Evolutionary conservation across 1,140 invertebrate genomes (phyloP), one percentile per base, ranked within the genome.

Genomic region (Kradibia gibbosae): DNA sequence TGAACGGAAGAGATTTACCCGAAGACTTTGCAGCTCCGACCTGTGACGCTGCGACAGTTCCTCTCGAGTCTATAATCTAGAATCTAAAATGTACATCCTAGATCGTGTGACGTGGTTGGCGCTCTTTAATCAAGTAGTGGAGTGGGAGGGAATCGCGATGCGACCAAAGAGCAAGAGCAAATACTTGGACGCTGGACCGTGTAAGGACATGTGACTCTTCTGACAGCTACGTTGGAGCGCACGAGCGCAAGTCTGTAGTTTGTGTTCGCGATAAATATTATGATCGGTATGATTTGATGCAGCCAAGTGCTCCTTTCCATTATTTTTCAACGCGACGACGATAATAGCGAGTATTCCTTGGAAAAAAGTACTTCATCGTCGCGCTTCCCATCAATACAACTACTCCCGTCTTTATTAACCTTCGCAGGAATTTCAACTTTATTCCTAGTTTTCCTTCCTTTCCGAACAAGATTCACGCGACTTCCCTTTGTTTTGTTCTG

Each of bases 51-150:
- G n/a, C n/a, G n/a, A n/a, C n/a, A n/a, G n/a, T n/a, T n/a, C n/a
- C n/a, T n/a, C n/a, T n/a, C n/a, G n/a, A n/a, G n/a, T n/a, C n/a
- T n/a, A n/a, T n/a, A n/a, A n/a, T n/a, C n/a, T n/a, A n/a, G n/a
- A n/a, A n/a, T n/a, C 55, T 28, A 28, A 28, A 60, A 15, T 48
- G 7, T 48, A 48, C 15, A 48, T 3, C 55, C 55, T 60, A 60
- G 25, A 60, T 28, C 25, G n/a, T n/a, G n/a, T 31, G 10, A 60
- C 5, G 20, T 22, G 25, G 74, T 62, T 45, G 42, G 39, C 74
- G 60, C 62, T 78, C 45, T 62, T 62, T 45, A 25, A 62, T 45
- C 62, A 31, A 77, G 74, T 77, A 25, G 13, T 34, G 42, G n/a
- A n/a, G n/a, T n/a, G n/a, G n/a, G n/a, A n/a, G n/a, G n/a, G n/a